Conservation (phyloP, 1,140 invertebrate species). For the Lepidostoma basale region DNA sequence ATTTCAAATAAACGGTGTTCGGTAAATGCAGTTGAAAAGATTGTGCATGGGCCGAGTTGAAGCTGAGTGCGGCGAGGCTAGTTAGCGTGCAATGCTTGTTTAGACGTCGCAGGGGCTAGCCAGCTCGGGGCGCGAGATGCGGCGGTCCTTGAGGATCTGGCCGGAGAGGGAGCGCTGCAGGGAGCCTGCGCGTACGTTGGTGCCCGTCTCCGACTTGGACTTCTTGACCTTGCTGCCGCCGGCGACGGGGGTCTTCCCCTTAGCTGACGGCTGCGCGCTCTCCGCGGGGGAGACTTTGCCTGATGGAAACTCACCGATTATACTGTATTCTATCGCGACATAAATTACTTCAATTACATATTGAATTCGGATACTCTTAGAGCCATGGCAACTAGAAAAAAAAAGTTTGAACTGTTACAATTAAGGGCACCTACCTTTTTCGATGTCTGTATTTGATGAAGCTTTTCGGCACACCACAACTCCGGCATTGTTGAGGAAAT, state of each 20-base stretch:
- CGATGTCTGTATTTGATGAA: slow-evolving; percentile 46
- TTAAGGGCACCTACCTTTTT: slow-evolving; percentile 35
- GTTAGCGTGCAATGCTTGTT: background rate
- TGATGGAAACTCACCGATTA: too few species aligned
- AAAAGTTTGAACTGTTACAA: background rate
- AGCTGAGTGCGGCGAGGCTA: background rate
- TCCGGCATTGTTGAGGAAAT: slow-evolving; percentile 45
- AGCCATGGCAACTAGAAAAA: too few species aligned
- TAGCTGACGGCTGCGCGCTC: slow-evolving; percentile 55
- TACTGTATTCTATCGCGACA: too few species aligned
- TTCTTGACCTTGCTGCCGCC: slow-evolving; percentile 59
- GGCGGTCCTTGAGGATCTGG: slow-evolving; percentile 48
- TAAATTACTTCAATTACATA: too few species aligned
- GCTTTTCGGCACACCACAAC: slow-evolving; percentile 54
- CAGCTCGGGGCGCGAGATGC: slow-evolving; percentile 34
- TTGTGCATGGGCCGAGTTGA: background rate
- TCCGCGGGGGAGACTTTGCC: slow-evolving; percentile 55
- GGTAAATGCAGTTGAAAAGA: too few species aligned
- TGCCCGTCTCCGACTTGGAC: slow-evolving; percentile 53
- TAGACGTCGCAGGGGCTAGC: slow-evolving; percentile 43
- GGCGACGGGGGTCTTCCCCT: slow-evolving; percentile 57
- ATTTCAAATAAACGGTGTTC: background rate
- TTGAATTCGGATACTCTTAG: too few species aligned
- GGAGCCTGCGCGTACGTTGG: slow-evolving; percentile 39
- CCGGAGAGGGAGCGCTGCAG: slow-evolving; percentile 56